Evolutionary conservation across 2,888 invertebrate species (phyloP).

Genomic region (Parthenolecanium corni): DNA sequence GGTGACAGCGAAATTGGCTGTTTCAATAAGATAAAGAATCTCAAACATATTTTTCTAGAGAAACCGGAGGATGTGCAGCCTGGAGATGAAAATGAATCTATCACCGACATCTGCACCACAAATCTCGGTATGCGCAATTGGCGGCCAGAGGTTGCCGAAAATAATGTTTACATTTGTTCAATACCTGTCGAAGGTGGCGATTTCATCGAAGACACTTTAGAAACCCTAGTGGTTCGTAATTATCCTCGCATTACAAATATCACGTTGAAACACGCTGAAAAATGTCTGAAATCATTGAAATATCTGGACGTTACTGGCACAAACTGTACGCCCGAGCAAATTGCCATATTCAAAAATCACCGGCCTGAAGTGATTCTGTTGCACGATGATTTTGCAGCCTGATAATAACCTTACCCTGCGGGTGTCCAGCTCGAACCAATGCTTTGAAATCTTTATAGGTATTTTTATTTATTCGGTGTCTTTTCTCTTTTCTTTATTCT

Average conservation of each 20-base stretch:
- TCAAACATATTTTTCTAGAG: conserved; percentile 45
- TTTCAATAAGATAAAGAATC: conserved; percentile 44
- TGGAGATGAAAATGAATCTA: conserved; percentile 20
- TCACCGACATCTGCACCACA: conserved; percentile 33
- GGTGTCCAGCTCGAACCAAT: too few relatives aligned
- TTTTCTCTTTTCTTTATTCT: too few relatives aligned
- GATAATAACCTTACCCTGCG: too few relatives aligned
- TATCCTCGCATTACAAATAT: conserved; percentile 52
- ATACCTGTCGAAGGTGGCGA: conserved; percentile 36
- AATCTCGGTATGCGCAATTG: conserved; percentile 31
- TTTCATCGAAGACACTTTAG: conserved; percentile 35
- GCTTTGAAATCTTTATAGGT: too few relatives aligned
- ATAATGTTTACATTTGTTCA: conserved; percentile 38
- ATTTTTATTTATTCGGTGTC: too few relatives aligned
- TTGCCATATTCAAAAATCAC: conserved; percentile 44
- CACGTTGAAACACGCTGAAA: conserved; percentile 49
- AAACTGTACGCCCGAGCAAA: conserved; percentile 48
- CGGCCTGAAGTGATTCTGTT: conserved; percentile 32
- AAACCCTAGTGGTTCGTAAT: conserved; percentile 46
- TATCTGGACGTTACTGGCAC: conserved; percentile 57
- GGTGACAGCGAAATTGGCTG: conserved; percentile 50
- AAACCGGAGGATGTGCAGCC: conserved; percentile 36
- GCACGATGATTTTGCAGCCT: background rate
- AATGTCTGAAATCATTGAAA: conserved; percentile 48
- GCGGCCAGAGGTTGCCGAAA: conserved; percentile 29